A percentile compares a stretch with the other conserved stretches of the same genome.
Conservation (phyloP, 2,113 vertebrate species). For the Proteles cristata region DNA sequence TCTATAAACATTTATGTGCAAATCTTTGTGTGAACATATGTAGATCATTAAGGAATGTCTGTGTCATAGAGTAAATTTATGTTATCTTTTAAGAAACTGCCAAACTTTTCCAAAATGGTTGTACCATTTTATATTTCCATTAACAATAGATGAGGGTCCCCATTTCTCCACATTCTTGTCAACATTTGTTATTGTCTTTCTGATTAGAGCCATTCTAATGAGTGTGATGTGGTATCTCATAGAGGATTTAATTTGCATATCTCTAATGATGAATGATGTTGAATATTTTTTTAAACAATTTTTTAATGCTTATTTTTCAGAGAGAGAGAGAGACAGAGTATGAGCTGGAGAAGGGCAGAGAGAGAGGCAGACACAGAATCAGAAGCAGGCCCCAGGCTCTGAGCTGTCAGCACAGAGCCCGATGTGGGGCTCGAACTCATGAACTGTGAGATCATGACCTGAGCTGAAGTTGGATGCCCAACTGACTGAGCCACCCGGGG, state of each 20-base stretch:
- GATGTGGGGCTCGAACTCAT: no score
- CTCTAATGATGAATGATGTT: constrained; percentile 55
- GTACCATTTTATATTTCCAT: constrained; percentile 23
- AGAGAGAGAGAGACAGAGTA: no score
- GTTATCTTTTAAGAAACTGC: constrained; percentile 66
- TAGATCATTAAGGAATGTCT: constrained; percentile 52
- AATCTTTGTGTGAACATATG: constrained; percentile 34
- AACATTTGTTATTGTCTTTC: constrained; percentile 59
- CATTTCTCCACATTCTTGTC: constrained; percentile 39
- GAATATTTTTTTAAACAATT: background rate
- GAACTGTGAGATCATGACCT: no score
- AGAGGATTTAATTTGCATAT: constrained; percentile 64
- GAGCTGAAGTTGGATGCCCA: no score
- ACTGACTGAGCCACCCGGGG: no score
- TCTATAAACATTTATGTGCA: constrained; percentile 60
- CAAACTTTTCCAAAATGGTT: constrained; percentile 56
- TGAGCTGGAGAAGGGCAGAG: no score
- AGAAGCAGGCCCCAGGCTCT: no score
- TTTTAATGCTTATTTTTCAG: no score
- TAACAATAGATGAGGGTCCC: constrained; percentile 4
- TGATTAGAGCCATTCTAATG: constrained; percentile 47
- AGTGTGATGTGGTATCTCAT: background rate
- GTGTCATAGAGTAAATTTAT: constrained; percentile 54
- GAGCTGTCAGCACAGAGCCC: no score
- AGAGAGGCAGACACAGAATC: no score